Base-by-base conservation (phyloP, 92 coral and sea anemone genomes). In the Blastomussa wellsi region DNA sequence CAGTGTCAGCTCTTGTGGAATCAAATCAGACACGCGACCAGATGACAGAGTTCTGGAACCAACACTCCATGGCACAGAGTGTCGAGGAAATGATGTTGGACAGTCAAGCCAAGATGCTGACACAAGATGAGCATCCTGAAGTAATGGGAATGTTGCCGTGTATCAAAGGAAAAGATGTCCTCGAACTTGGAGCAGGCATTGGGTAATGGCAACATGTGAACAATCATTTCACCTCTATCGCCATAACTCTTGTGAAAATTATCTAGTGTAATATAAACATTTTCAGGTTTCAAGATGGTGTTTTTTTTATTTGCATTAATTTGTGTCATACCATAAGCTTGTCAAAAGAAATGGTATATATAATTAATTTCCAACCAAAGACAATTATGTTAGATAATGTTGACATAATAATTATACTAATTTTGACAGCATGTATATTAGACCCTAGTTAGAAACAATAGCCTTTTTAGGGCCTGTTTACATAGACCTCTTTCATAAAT, bases 141-240 rank as follows among this genome's bases (percentile, higher is more conserved):
- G 87, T 92, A 17, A 39, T 92, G 62, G 81, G 93, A 51, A 84
- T 92, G 69, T 53, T 92, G 59, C 88, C 90, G 5, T 72, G 70
- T 28, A 60, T 76, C 77, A 86, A 83, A 81, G 93, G 90, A 75
- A 92, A 84, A 68, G 78, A 83, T 64, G 88, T 92, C 24, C 51
- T 92, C 75, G 95, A 92, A 79, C 93, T 92, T 70, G 95, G 93
- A 71, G 95, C 95, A 5, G 95, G 95, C 42, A 92, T 92, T 68
- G 95, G 95, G 95, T 92, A 83, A 74, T 41, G 51, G 51, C 55
- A 72, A 62, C 24, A 6, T 49, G n/a, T 36, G 44, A 22, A 59
- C 12, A 29, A 37, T 42, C 31, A 33, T 26, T 31, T 67, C 10
- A 1, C 2, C 35, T n/a, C n/a, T n/a, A n/a, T n/a, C n/a, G n/a